Evolutionary conservation across 2,113 vertebrate species (phyloP), one percentile per base, ranked within the genome.

Genomic region (Otis tarda): DNA sequence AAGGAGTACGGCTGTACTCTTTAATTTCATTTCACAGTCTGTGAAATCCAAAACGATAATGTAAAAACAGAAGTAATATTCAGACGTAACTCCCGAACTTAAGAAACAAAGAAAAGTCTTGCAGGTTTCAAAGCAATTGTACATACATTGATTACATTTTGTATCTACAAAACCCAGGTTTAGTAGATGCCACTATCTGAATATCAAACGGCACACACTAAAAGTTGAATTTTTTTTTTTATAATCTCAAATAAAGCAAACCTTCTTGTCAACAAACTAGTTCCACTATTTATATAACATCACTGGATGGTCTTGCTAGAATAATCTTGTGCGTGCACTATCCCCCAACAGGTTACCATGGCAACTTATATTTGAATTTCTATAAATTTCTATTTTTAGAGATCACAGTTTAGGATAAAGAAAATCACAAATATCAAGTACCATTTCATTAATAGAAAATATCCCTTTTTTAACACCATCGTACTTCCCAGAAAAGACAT

Each of bases 331-430:
- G 94, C 61, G 4, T 97, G 97, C 94, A 97, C 95, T 94, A 97
- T 95, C 96, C 96, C 93, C 19, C 81, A 95, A 97, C 86, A 98
- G 95, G 96, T 98, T 98, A 97, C 98, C 96, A 98, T 98, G 95
- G 97, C 97, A 98, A 98, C 96, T 96, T 97, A 93, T 94, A 96
- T 97, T 96, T 97, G 80, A 98, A 97, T 96, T 97, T 97, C 97
- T 98, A 97, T 97, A 98, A 97, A 97, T 96, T 94, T 97, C 96
- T 97, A 97, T 97, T 97, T 97, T 97, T 97, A 96, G 97, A 96
- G 88, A 94, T 79, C 95, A 97, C 70, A 94, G 57, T 97, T 98
- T 93, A 76, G 43, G 78, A 95, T 93, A 96, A 96, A 85, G 91
- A 96, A 95, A 93, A 77, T 60, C 65, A 94, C 71, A 97, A 89